Evolutionary conservation across 2,888 invertebrate genomes (phyloP), one percentile per base, ranked within the genome.

Genomic region (Tricholauxania praeusta): DNA sequence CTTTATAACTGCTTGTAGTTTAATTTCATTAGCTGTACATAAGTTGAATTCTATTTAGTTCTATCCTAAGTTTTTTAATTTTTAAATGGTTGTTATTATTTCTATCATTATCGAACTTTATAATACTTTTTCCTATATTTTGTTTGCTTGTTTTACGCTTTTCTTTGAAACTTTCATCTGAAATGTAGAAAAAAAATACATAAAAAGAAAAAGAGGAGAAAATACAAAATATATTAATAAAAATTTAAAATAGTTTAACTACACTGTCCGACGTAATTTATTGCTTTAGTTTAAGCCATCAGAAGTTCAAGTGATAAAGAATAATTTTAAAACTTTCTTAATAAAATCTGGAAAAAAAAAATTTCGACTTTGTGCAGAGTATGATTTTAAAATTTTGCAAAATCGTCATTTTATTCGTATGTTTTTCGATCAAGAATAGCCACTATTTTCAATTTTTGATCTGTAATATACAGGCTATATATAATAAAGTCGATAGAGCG

Each of bases 41-140:
- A 78, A 82, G 81, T 82, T 84, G 82, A 76, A 85, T 84, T 80
- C 81, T 82, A 80, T 85, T 85, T 77, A 85, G 80, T 80, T 84
- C 83, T 81, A 83, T 79, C 80, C 81, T 84, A 79, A 84, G 77
- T 74, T 84, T 83, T 80, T 86, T 84, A 79, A 84, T 81, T 74
- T 80, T 80, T 74, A 80, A 78, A 78, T 80, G 80, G 75, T 75
- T 80, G 12, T 72, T 67, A 51, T 75, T 64, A 57, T 55, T 72
- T 62, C 64, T 69, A 32, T 67, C 17, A 22, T 59, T 55, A 65
- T 66, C 66, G 32, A 28, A 39, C 39, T 39, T 39, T 39, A 39
- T 39, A 39, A 39, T 39, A 39, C 39, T 39, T 39, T 39, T 39
- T 7, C 39, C 39, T 39, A 39, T 39, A 39, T 76, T 77, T 76